Evolutionary conservation across 2,797 vertebrate species (phyloP), one percentile per base, ranked within the genome.

Genomic region (Babyrousa celebensis): DNA sequence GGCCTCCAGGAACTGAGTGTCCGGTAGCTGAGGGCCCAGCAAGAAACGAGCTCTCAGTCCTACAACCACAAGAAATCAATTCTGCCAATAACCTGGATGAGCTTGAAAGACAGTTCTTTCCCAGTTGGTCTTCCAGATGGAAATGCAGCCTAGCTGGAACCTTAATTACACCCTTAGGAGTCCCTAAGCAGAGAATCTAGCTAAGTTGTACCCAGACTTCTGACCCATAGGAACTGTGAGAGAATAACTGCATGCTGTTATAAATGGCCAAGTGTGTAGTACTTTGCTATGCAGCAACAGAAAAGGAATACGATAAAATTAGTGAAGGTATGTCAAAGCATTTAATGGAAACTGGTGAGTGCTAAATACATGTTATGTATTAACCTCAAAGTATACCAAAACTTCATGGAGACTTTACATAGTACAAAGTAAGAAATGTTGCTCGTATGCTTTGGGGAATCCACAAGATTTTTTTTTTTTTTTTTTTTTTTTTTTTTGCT

Each of bases 231-330:
- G 96, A 85, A 89, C 56, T 86, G 32, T 56, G n/a, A 79, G 48
- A 88, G 43, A 91, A 80, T 40, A 65, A 85, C 62, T 21, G 18
- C n/a, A 29, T 71, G 10, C 32, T 84, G 7, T 71, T 94, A 72
- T 52, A 84, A 84, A 80, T 20, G 16, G 14, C 58, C 29, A 67
- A 40, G 27, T 60, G 43, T 86, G 29, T 65, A 82, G 62, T 71
- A 9, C 32, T 56, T 74, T 56, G 7, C 72, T 83, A 63, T 58
- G 58, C 23, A 54, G 16, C 43, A 29, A 18, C 36, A 82, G 43
- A 67, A 94, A 95, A 91, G 17, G 11, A 87, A 67, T n/a, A 67
- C 20, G 78, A 75, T 36, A 70, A 74, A 96, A 70, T 43, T 11
- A 85, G 18, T 48, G 79, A 83, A 78, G 15, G 16, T 65, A 68